Conservation (phyloP, 2,113 vertebrate genomes). For the Actenoides hombroni region DNA sequence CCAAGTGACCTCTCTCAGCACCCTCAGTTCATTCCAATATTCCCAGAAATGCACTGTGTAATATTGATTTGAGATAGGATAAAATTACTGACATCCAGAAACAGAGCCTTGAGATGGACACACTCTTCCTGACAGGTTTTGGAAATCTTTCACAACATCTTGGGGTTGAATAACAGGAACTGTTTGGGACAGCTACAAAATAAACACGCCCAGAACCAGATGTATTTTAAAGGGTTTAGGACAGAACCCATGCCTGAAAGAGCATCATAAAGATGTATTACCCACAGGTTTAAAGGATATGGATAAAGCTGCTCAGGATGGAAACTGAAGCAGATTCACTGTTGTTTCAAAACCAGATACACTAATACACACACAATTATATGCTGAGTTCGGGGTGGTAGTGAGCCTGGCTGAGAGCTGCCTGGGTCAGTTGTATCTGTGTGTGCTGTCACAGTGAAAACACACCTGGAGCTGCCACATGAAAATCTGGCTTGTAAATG, state of each 20-base stretch:
- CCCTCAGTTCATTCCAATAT: neutral
- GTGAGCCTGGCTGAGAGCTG: neutral
- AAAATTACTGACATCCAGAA: neutral
- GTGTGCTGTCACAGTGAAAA: fast-evolving
- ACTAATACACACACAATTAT: neutral
- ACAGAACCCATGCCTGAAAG: neutral
- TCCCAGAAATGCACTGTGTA: neutral
- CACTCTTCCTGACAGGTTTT: neutral
- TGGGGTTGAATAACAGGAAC: neutral
- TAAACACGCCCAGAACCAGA: neutral
- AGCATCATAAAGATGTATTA: neutral
- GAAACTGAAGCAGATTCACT: neutral
- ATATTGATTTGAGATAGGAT: neutral
- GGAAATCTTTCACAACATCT: neutral
- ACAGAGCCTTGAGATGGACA: neutral
- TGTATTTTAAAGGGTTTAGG: neutral
- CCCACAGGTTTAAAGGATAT: neutral
- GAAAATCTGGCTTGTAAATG: neutral
- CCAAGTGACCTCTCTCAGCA: neutral
- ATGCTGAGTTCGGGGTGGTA: fast-evolving
- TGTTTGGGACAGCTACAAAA: neutral
- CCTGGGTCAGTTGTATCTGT: too few relatives aligned
- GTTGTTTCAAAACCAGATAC: neutral
- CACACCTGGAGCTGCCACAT: fast-evolving
- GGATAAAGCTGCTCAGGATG: neutral